phyloP scores from a whole-genome alignment of 2,797 vertebrate species.

The Centroberyx gerrardi region DNA sequence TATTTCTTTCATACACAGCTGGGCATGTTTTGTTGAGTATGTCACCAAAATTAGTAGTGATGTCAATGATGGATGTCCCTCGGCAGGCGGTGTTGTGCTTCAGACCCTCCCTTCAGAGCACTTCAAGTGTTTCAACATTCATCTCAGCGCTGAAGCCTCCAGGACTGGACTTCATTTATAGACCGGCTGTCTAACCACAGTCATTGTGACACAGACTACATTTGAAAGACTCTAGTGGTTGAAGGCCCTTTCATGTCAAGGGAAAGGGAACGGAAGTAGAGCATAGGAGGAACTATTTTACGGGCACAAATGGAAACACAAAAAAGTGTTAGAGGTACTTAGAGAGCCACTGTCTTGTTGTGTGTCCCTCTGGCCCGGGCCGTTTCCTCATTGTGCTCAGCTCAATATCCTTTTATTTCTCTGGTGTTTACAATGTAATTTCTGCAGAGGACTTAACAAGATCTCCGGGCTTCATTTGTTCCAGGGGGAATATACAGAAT shows the following conservation, averaged over 20 bases:
- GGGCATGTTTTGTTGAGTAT: constrained; percentile 75
- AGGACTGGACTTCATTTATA: constrained; percentile 55
- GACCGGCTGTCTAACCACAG: constrained; percentile 58
- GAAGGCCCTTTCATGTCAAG: constrained; percentile 53
- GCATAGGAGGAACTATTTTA: constrained; percentile 46
- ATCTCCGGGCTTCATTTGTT: constrained; percentile 53
- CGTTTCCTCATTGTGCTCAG: constrained; percentile 40
- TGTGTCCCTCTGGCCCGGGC: constrained; percentile 45
- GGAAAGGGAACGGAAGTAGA: constrained; percentile 38
- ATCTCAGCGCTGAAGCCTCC: constrained; percentile 31
- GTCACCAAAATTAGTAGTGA: constrained; percentile 77
- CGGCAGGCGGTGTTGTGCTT: constrained; percentile 37
- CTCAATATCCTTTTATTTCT: constrained; percentile 66
- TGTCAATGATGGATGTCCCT: constrained; percentile 78
- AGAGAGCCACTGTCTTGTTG: constrained; percentile 47
- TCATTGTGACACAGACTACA: constrained; percentile 59
- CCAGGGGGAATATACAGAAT: constrained; percentile 56
- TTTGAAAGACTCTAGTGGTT: constrained; percentile 36
- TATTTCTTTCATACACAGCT: constrained; percentile 76
- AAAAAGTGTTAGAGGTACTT: constrained; percentile 38
- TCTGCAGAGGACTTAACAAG: constrained; percentile 57
- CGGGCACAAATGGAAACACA: constrained; percentile 29
- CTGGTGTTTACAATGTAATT: constrained; percentile 63
- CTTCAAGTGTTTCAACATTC: constrained; percentile 49
- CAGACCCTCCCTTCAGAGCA: constrained; percentile 55